Percentiles rank a stretch among this genome's conserved stretches.
These are phyloP conservation scores for Diarsia brunnea DNA, from an alignment of 2,888 invertebrate species.

Conservation along the genomic window DNA sequence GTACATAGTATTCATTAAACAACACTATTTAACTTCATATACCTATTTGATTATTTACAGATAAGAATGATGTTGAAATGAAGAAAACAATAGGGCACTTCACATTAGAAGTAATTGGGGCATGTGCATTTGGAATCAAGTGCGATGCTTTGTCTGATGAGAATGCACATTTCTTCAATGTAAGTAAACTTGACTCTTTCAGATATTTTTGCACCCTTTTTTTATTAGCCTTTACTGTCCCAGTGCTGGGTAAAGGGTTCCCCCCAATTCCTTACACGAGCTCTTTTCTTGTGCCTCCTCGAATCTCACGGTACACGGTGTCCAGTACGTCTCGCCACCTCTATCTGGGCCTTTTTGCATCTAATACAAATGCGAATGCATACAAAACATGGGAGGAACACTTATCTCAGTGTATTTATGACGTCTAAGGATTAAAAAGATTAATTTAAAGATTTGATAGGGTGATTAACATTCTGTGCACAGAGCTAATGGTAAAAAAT, in stretches of 20 bases:
- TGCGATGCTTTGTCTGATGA: constrained; percentile 87
- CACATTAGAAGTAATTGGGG: constrained; percentile 90
- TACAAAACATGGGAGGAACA: neutral
- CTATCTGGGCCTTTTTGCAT: too few relatives aligned
- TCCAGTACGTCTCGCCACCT: too few relatives aligned
- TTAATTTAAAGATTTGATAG: neutral
- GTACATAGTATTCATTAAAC: neutral
- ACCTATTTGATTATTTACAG: constrained; percentile 69
- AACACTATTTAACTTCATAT: neutral
- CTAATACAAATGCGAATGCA: neutral
- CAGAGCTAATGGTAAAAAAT: neutral
- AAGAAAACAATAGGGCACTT: constrained; percentile 90
- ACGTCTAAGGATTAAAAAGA: neutral
- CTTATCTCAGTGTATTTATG: neutral
- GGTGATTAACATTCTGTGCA: neutral
- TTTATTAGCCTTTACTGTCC: too few relatives aligned
- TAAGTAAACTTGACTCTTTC: constrained; percentile 62
- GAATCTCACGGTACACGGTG: too few relatives aligned
- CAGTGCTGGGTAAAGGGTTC: too few relatives aligned
- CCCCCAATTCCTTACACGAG: too few relatives aligned
- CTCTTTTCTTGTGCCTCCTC: too few relatives aligned
- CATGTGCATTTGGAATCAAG: constrained; percentile 90
- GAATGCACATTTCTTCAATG: constrained; percentile 88
- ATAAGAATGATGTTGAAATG: constrained; percentile 88
- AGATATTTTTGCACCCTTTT: neutral